Base-by-base conservation (phyloP, 2,113 vertebrate genomes). In the Phalacrocorax brasilianus region DNA sequence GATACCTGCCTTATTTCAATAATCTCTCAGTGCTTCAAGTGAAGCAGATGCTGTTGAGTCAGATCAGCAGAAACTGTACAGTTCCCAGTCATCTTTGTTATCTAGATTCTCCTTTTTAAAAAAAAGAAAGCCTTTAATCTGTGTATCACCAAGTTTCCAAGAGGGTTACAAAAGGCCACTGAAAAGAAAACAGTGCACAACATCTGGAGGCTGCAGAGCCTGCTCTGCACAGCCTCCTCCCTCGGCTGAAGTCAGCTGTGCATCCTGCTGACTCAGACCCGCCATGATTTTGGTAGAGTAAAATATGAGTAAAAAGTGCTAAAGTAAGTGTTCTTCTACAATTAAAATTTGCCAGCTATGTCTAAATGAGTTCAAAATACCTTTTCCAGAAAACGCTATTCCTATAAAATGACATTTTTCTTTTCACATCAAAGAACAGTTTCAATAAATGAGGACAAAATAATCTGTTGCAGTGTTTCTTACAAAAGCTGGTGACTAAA, bases 281-380 rank as follows among this genome's bases (percentile, higher is more conserved):
- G 0, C 63, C 85, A 92, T 6, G 8, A 44, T 85, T 95, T 71
- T 73, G 55, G 68, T 93, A 91, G 82, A 95, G 81, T 95, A 92
- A 97, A 97, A 97, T 53, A 84, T 32, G 27, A 61, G 89, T 95
- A 28, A 91, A 95, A 97, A 96, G 76, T 93, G 96, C 85, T 97
- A 92, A 97, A 97, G 72, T 89, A 92, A 95, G 89, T 91, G 82
- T 42, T 95, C 66, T 38, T 91, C 75, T 96, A 89, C 95, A 97
- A 98, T 97, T 96, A 96, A 97, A 91, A 96, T 87, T 89, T 40
- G 73, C 95, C 77, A 4, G 35, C 19, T 84, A 89, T 81, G 50
- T 93, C 89, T 96, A 85, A 86, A 93, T n/a, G 42, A 92, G 87
- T 91, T 96, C 91, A 96, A 98, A 97, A 96, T 89, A 96, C 95